phyloP scores from a whole-genome alignment of 2,888 invertebrate species.

The Apamea crenata region DNA sequence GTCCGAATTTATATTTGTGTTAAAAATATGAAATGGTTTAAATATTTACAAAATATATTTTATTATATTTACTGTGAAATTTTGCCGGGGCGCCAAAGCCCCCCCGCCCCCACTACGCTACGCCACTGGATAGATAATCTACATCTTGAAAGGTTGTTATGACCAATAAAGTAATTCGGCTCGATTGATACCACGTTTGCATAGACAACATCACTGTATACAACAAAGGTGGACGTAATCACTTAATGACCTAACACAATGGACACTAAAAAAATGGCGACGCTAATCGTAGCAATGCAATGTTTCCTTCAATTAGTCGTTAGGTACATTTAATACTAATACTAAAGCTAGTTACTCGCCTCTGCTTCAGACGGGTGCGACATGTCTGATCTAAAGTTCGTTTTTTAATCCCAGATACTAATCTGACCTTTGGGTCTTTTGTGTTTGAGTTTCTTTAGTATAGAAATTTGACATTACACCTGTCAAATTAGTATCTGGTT shows the following conservation, averaged over 20 bases:
- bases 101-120: too few species aligned
- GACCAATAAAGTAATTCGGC: conserved; percentile 2
- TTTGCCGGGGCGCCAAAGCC: too few species aligned
- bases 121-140: background rate
- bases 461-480: too few species aligned
- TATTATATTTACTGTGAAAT: too few species aligned
- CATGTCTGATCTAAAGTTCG: background rate
- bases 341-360: background rate
- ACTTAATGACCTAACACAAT: conserved; percentile 29
- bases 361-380: background rate
- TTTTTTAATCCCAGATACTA: too few species aligned
- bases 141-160: background rate
- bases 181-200: conserved; percentile 1
- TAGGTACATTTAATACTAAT: background rate
- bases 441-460: too few species aligned
- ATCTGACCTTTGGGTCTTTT: too few species aligned
- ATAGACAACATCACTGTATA: conserved; percentile 7
- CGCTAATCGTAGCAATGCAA: conserved; percentile 9
- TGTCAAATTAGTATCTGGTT: too few species aligned
- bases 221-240: conserved; percentile 27
- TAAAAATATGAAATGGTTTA: too few species aligned
- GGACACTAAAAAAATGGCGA: conserved; percentile 11
- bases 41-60: too few species aligned
- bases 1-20: too few species aligned
- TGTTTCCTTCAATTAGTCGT: conserved; percentile 11